phyloP scores from a whole-genome alignment of 2,113 vertebrate species.

The Pongo pygmaeus region DNA sequence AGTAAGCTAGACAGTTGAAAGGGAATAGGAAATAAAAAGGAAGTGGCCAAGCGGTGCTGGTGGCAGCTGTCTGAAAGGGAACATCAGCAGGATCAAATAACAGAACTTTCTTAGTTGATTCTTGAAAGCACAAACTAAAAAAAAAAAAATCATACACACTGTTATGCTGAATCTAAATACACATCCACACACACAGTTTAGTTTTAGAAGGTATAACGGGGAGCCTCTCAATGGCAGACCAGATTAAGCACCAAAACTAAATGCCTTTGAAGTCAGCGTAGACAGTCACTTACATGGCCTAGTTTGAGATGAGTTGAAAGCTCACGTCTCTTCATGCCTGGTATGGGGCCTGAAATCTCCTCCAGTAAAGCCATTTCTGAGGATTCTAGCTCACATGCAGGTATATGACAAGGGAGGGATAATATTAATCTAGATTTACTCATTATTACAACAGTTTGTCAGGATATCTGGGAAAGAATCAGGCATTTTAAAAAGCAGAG shows the following conservation, averaged over 20 bases:
- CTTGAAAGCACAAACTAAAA: slow-evolving; percentile 81
- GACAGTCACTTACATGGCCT: slow-evolving; percentile 40
- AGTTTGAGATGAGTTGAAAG: slow-evolving; percentile 28
- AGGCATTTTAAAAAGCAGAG: neutral
- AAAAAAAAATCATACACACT: slow-evolving; percentile 38
- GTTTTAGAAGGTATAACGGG: slow-evolving; percentile 10
- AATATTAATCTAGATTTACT: neutral
- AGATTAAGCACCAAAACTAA: slow-evolving; percentile 56
- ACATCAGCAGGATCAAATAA: slow-evolving; percentile 87
- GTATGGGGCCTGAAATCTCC: slow-evolving; percentile 38
- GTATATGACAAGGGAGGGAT: neutral
- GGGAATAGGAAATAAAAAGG: slow-evolving; percentile 90
- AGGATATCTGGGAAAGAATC: neutral
- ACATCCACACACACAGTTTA: neutral
- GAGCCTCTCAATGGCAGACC: slow-evolving; percentile 38
- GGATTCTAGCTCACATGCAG: slow-evolving; percentile 42
- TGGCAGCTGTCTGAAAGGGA: slow-evolving; percentile 85
- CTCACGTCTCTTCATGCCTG: neutral
- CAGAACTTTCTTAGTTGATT: slow-evolving; percentile 83
- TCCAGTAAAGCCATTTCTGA: slow-evolving; percentile 24
- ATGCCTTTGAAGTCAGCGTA: slow-evolving; percentile 54
- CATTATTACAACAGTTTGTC: neutral
- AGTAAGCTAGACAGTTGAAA: slow-evolving; percentile 87
- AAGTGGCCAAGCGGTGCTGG: slow-evolving; percentile 86
- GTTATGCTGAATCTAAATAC: slow-evolving; percentile 79